Conservation (phyloP, 2,113 vertebrate species). For the Chrysemys picta region DNA sequence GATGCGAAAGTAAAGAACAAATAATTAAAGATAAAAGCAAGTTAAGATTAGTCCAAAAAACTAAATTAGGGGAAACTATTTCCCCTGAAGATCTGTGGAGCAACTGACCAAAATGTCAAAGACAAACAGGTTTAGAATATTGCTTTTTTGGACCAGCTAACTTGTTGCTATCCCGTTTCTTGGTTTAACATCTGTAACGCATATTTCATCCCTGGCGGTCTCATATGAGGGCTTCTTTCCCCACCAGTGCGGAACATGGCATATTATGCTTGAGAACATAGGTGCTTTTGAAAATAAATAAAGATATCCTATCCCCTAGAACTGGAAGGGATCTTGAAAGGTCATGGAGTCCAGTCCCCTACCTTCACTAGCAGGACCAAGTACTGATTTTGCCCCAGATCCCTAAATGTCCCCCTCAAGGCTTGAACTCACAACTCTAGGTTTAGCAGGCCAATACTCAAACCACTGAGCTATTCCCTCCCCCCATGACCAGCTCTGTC, state of each 20-base stretch:
- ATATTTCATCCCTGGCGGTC: slow-evolving; percentile 54
- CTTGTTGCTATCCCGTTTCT: slow-evolving; percentile 54
- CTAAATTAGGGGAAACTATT: slow-evolving; percentile 56
- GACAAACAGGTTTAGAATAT: slow-evolving; percentile 62
- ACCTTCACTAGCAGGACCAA: too few species aligned
- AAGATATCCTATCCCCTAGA: too few species aligned
- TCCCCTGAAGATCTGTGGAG: slow-evolving; percentile 56
- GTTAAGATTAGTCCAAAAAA: slow-evolving; percentile 52
- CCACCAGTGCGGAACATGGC: slow-evolving; percentile 56
- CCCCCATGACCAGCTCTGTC: neutral
- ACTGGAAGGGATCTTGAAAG: too few species aligned
- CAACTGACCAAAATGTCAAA: slow-evolving; percentile 74
- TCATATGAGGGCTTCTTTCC: slow-evolving; percentile 35
- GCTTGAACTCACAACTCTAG: too few species aligned
- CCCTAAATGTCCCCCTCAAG: too few species aligned
- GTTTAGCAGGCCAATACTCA: too few species aligned
- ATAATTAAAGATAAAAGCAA: slow-evolving; percentile 67
- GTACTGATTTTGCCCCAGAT: too few species aligned
- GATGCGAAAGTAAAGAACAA: slow-evolving; percentile 62
- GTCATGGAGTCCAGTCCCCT: too few species aligned
- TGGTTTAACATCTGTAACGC: slow-evolving; percentile 66
- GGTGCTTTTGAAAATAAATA: neutral
- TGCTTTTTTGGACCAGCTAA: slow-evolving; percentile 29
- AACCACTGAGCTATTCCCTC: too few species aligned
- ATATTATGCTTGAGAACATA: neutral